phyloP scores from a whole-genome alignment of 1,140 invertebrate genomes.

The Ctenoplectra terminalis region DNA sequence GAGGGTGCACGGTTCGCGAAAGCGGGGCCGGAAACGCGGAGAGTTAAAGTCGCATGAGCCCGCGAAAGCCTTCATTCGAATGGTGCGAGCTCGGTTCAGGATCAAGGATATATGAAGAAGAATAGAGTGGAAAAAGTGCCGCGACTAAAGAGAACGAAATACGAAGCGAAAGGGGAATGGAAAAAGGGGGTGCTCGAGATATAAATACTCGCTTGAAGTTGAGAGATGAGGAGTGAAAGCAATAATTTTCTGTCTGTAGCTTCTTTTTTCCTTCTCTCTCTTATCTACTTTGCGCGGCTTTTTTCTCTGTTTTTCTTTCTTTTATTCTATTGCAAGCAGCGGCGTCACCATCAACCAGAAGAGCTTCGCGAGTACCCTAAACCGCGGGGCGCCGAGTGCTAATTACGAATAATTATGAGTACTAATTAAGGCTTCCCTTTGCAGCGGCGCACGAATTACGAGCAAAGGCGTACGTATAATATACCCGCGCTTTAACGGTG shows the following conservation, averaged over 20 bases:
- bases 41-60: constrained; percentile 33
- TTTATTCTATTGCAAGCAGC: constrained; percentile 40
- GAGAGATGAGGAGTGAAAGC: constrained; percentile 49
- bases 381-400: constrained; percentile 68
- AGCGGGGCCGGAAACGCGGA: neutral
- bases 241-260: constrained; percentile 50
- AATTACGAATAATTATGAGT: constrained; percentile 79
- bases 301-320: neutral
- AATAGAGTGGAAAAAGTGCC: constrained; percentile 52
- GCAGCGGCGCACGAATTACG: constrained; percentile 40
- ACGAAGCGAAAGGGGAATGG: neutral
- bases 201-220: constrained; percentile 38
- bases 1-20: neutral
- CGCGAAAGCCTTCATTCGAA: constrained; percentile 34
- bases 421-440: constrained; percentile 75
- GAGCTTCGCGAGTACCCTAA: constrained; percentile 52
- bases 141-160: constrained; percentile 31
- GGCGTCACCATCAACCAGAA: constrained; percentile 38
- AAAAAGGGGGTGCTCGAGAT: constrained; percentile 15
- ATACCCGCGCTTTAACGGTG: constrained; percentile 42
- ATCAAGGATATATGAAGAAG: constrained; percentile 64
- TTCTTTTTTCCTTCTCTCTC: neutral
- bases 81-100: constrained; percentile 42
- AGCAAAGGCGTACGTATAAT: constrained; percentile 50
- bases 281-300: neutral